phyloP scores from a whole-genome alignment of 1,140 invertebrate species.

The Phenacoccus solenopsis region DNA sequence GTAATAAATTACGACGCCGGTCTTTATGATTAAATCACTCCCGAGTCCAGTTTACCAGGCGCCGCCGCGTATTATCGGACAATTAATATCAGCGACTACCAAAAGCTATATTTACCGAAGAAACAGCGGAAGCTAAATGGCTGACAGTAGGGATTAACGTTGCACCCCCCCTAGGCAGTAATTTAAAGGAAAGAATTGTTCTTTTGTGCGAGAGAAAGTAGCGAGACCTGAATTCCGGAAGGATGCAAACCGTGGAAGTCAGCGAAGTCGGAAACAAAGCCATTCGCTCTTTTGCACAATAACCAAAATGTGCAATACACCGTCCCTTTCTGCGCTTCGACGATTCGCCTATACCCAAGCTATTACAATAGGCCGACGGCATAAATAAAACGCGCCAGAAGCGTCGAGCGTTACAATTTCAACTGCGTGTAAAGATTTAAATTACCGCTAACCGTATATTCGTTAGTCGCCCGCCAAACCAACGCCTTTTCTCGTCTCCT shows the following conservation, averaged over 20 bases:
- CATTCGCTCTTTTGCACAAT: background rate
- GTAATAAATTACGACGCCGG: too few relatives aligned
- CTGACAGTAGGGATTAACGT: constrained; percentile 1
- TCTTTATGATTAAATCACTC: too few relatives aligned
- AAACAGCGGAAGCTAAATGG: background rate
- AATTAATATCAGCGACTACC: background rate
- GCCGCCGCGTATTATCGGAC: background rate
- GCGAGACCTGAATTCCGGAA: background rate
- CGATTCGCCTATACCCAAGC: background rate
- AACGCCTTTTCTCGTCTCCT: background rate
- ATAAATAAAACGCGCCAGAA: background rate
- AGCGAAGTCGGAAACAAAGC: background rate
- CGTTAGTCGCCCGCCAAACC: too few relatives aligned
- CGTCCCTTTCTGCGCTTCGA: background rate
- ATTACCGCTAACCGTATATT: background rate
- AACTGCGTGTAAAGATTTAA: background rate
- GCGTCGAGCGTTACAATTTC: background rate
- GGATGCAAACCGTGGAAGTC: background rate
- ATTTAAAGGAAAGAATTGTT: constrained; percentile 3
- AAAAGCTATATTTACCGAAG: background rate
- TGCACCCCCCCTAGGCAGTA: background rate
- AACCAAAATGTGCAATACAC: too few relatives aligned
- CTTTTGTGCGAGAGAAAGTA: background rate
- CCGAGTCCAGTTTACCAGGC: too few relatives aligned
- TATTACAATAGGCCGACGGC: background rate